Evolutionary conservation across 2,888 invertebrate species (phyloP).

Genomic region (Iphiclides podalirius): DNA sequence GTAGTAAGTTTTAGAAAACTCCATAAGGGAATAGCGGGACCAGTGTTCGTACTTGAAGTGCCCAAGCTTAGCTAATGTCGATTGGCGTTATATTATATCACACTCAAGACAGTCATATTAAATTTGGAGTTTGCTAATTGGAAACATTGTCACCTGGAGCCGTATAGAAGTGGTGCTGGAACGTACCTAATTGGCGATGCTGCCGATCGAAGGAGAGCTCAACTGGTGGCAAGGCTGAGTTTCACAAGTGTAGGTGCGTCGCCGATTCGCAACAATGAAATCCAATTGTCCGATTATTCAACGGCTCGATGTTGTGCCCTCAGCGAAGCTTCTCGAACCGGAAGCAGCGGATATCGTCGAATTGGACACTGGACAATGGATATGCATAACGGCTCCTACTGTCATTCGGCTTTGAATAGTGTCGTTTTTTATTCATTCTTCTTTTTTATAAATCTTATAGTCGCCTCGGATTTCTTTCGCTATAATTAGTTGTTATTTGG

Average conservation of each 20-base stretch:
- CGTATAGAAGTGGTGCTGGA: background rate
- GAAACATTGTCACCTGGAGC: too few relatives aligned
- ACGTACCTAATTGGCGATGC: background rate
- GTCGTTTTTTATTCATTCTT: background rate
- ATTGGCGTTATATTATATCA: too few relatives aligned
- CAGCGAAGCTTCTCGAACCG: slow-evolving; percentile 18
- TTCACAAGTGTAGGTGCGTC: slow-evolving; percentile 9
- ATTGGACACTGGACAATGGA: slow-evolving; percentile 18
- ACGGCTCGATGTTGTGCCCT: slow-evolving; percentile 18
- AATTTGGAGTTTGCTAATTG: too few relatives aligned
- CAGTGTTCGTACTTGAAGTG: too few relatives aligned
- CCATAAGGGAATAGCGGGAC: too few relatives aligned
- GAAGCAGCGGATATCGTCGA: slow-evolving; percentile 16
- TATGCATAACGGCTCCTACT: slow-evolving; percentile 2
- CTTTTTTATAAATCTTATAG: too few relatives aligned
- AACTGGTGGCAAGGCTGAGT: slow-evolving; percentile 4
- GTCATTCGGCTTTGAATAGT: slow-evolving; percentile 1
- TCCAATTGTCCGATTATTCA: slow-evolving; percentile 17
- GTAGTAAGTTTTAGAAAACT: too few relatives aligned
- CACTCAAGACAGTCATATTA: too few relatives aligned
- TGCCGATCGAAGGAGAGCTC: background rate
- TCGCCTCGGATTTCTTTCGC: too few relatives aligned
- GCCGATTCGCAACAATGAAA: slow-evolving; percentile 17
- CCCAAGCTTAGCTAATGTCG: too few relatives aligned
- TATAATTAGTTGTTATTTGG: too few relatives aligned